Evolutionary conservation across 2,797 vertebrate species (phyloP).

Genomic region (Lycodopsis pacificus): DNA sequence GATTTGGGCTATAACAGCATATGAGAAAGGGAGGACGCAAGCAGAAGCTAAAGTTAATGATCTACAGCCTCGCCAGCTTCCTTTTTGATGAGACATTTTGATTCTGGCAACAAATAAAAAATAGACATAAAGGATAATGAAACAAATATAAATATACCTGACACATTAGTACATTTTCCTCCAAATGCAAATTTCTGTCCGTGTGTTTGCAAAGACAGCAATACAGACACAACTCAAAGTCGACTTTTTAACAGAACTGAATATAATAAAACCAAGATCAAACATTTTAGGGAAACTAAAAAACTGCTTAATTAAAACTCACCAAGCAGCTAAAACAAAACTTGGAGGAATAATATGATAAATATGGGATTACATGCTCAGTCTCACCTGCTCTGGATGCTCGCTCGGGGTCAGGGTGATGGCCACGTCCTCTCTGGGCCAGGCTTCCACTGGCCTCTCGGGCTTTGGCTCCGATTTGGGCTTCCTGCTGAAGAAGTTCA

Average conservation of each 20-base stretch:
- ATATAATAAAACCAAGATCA: background rate
- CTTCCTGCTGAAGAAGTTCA: constrained; percentile 87
- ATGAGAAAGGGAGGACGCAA: constrained; percentile 24
- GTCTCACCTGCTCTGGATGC: constrained; percentile 78
- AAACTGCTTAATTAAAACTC: background rate
- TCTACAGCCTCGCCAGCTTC: constrained; percentile 42
- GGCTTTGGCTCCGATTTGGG: constrained; percentile 80
- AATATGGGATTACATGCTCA: background rate
- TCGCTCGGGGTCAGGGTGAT: constrained; percentile 80
- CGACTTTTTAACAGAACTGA: background rate
- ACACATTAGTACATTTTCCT: background rate
- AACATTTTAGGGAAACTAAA: background rate
- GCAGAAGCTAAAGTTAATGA: constrained; percentile 62
- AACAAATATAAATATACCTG: background rate
- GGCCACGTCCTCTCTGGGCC: constrained; percentile 75
- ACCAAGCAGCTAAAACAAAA: background rate
- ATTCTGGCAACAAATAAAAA: constrained; percentile 1
- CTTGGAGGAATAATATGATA: background rate
- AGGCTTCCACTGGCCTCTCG: constrained; percentile 70
- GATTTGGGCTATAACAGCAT: constrained; percentile 49
- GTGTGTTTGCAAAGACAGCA: background rate
- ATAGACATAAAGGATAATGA: background rate
- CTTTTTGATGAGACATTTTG: background rate
- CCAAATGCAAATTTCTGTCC: background rate
- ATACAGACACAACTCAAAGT: background rate